These are phyloP conservation scores for Pterobdella sp. DNA, from an alignment of 2,888 invertebrate genomes.

Conservation along the genomic window DNA sequence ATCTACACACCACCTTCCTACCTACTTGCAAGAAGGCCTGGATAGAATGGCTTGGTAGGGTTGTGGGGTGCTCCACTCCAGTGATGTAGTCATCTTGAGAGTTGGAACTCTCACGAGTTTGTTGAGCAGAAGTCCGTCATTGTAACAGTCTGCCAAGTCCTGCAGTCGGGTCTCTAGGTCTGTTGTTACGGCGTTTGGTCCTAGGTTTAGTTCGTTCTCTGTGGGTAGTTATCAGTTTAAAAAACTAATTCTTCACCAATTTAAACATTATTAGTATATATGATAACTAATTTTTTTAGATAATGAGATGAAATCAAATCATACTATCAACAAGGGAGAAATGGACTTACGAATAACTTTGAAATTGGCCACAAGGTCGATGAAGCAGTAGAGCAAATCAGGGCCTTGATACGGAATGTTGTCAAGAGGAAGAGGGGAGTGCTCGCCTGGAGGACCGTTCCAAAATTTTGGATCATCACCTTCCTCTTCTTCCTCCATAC, in stretches of 20 bases:
- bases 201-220: slow-evolving; percentile 37
- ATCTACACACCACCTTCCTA: slow-evolving; percentile 16
- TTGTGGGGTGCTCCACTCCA: slow-evolving; percentile 34
- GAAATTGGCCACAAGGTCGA: slow-evolving; percentile 35
- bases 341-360: slow-evolving; percentile 35
- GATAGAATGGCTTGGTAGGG: slow-evolving; percentile 38
- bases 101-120: slow-evolving; percentile 35
- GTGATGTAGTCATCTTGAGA: slow-evolving; percentile 34
- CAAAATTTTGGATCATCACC: slow-evolving; percentile 28
- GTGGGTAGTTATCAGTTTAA: slow-evolving; percentile 3
- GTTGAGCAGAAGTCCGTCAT: slow-evolving; percentile 34
- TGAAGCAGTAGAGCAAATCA: slow-evolving; percentile 36
- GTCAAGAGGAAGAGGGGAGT: slow-evolving; percentile 37
- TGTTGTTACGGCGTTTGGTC: slow-evolving; percentile 37
- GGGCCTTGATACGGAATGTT: slow-evolving; percentile 36
- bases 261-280: no score
- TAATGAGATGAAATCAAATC: not conserved
- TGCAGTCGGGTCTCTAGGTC: slow-evolving; percentile 33
- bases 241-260: no score
- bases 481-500: not conserved
- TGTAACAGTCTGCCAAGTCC: slow-evolving; percentile 34
- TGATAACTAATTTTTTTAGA: not conserved
- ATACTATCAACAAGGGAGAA: not conserved
- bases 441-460: slow-evolving; percentile 37
- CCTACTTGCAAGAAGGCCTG: slow-evolving; percentile 25